Evolutionary conservation across 2,797 vertebrate species (phyloP).

Genomic region (Poecile montanus): DNA sequence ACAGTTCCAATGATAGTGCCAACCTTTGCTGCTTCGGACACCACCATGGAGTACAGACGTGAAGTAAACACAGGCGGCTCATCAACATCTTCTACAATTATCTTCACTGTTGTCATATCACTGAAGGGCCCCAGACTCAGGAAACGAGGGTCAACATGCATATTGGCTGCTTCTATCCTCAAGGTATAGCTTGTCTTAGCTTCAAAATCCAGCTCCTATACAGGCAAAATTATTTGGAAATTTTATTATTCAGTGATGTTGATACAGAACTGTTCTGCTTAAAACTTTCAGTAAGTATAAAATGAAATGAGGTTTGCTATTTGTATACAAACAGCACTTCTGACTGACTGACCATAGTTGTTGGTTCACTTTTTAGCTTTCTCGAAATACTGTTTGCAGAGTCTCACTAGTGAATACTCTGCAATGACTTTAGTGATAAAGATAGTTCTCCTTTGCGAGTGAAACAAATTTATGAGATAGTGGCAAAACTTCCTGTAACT

Average conservation of each 20-base stretch:
- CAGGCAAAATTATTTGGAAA: slow-evolving; percentile 29
- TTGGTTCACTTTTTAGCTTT: background rate
- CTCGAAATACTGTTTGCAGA: background rate
- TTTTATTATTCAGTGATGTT: background rate
- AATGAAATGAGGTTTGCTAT: background rate
- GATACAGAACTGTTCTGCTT: background rate
- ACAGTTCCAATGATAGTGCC: slow-evolving; percentile 91
- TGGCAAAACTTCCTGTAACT: background rate
- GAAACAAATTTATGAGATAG: background rate
- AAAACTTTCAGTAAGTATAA: background rate
- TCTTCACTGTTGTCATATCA: slow-evolving; percentile 87
- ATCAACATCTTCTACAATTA: slow-evolving; percentile 92
- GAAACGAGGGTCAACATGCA: slow-evolving; percentile 90
- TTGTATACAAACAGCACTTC: background rate
- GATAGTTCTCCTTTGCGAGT: background rate
- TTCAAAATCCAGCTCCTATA: slow-evolving; percentile 92
- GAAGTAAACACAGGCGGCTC: slow-evolving; percentile 89
- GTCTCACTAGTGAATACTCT: background rate
- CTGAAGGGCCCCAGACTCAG: slow-evolving; percentile 89
- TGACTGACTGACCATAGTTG: background rate
- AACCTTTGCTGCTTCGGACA: slow-evolving; percentile 89
- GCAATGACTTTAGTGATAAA: fast-evolving
- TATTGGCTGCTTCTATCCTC: slow-evolving; percentile 92
- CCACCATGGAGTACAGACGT: slow-evolving; percentile 84
- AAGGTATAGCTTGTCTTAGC: slow-evolving; percentile 88